phyloP scores from a whole-genome alignment of 2,113 vertebrate species.

The Carlito syrichta region DNA sequence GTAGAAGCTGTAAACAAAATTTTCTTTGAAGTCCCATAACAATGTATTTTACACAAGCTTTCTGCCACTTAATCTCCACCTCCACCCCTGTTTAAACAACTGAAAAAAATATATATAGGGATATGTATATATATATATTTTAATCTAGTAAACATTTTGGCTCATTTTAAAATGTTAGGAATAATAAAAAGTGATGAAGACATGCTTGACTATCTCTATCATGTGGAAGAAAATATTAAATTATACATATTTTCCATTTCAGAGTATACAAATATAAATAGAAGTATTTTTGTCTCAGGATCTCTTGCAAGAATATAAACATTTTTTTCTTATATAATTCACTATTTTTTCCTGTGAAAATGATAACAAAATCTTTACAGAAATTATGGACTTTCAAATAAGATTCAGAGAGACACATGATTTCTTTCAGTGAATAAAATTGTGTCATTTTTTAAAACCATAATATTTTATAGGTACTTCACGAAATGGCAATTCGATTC shows the following conservation, averaged over 20 bases:
- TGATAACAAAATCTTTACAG: not conserved
- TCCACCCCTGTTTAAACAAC: not conserved
- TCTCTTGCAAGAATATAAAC: not conserved
- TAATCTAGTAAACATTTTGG: not conserved
- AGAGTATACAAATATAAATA: not conserved
- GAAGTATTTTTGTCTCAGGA: not conserved
- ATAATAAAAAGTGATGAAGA: not conserved
- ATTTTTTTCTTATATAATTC: not conserved
- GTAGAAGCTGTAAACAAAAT: not conserved
- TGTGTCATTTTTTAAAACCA: slow-evolving; percentile 23
- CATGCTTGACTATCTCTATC: not conserved
- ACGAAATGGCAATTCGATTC: slow-evolving; percentile 15
- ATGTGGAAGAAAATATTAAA: not conserved
- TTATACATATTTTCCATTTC: not conserved
- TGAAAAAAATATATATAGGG: not conserved
- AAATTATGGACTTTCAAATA: slow-evolving; percentile 1
- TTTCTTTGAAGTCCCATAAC: not conserved
- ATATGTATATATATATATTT: not conserved
- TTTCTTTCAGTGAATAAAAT: slow-evolving; percentile 5
- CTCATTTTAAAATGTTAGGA: not conserved
- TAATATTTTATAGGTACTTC: not conserved
- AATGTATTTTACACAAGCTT: not conserved
- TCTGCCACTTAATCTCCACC: not conserved
- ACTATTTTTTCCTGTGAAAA: not conserved
- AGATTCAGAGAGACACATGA: not conserved